Percentiles rank a stretch among this genome's conserved stretches.
These are phyloP conservation scores for Ormyrus rosae DNA, from an alignment of 2,888 invertebrate species.

Conservation along the genomic window DNA sequence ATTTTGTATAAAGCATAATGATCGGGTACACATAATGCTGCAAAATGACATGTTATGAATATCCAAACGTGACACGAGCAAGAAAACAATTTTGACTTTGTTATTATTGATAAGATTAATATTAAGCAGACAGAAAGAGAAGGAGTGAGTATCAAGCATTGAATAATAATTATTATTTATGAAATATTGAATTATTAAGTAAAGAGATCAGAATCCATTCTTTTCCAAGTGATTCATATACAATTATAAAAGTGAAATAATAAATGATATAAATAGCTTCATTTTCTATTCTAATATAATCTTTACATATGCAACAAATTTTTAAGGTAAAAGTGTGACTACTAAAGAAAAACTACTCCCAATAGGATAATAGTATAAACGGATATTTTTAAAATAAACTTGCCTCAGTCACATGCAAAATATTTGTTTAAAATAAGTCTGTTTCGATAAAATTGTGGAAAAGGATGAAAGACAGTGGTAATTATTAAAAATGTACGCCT, in stretches of 20 bases:
- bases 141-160: constrained; percentile 75
- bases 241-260: constrained; percentile 34
- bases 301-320: constrained; percentile 34
- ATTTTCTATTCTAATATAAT: constrained; percentile 47
- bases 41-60: constrained; percentile 52
- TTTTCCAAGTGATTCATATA: constrained; percentile 43
- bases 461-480: constrained; percentile 44
- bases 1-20: constrained; percentile 25
- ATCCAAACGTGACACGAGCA: constrained; percentile 52
- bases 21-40: constrained; percentile 44
- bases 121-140: constrained; percentile 76
- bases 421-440: constrained; percentile 34
- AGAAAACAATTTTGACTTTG: constrained; percentile 55
- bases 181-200: constrained; percentile 52
- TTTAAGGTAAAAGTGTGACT: constrained; percentile 26
- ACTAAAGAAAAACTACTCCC: constrained; percentile 44
- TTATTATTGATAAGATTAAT: constrained; percentile 70
- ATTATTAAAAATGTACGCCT: constrained; percentile 34
- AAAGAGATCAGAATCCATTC: constrained; percentile 49
- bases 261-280: constrained; percentile 2
- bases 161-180: constrained; percentile 59
- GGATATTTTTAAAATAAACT: constrained; percentile 24
- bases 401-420: constrained; percentile 46
- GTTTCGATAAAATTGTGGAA: constrained; percentile 32
- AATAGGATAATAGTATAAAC: constrained; percentile 29